Evolutionary conservation across 2,113 vertebrate genomes (phyloP).

Genomic region (Camelus dromedarius): DNA sequence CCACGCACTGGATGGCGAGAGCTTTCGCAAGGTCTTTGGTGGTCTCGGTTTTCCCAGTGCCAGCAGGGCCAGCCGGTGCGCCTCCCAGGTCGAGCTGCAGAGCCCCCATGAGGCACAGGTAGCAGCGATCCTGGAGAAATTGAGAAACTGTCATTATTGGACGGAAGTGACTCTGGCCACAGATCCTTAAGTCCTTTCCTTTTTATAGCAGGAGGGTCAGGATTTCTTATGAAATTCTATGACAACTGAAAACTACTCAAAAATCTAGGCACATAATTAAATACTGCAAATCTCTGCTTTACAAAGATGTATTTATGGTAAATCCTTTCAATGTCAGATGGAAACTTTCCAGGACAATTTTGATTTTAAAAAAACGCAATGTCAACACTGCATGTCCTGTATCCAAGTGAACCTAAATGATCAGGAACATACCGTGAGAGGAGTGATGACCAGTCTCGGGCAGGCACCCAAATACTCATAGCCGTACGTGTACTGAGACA

Average conservation of each 20-base stretch:
- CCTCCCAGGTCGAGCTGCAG: constrained; percentile 94
- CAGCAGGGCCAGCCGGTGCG: constrained; percentile 93
- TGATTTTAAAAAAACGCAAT: not conserved
- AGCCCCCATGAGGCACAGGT: constrained; percentile 94
- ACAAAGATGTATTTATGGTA: not conserved
- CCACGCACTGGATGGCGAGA: constrained; percentile 94
- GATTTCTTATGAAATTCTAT: constrained; percentile 18
- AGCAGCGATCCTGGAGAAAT: constrained; percentile 91
- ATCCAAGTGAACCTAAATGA: not conserved
- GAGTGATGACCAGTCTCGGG: constrained; percentile 91
- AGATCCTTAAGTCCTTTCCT: not conserved
- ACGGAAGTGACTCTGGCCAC: not conserved
- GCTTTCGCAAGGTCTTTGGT: constrained; percentile 95
- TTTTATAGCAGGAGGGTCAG: not conserved
- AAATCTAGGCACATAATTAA: not conserved
- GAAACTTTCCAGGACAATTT: not conserved
- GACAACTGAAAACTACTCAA: not conserved
- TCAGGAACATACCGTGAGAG: constrained; percentile 87
- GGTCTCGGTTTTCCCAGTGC: constrained; percentile 95
- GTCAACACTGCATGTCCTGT: not conserved
- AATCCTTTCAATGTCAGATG: not conserved
- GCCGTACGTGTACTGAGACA: constrained; percentile 92
- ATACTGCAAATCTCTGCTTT: not conserved
- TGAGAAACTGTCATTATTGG: not conserved
- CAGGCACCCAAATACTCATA: constrained; percentile 93